Conservation (phyloP, 1,140 invertebrate species). For the Uloborus diversus region DNA sequence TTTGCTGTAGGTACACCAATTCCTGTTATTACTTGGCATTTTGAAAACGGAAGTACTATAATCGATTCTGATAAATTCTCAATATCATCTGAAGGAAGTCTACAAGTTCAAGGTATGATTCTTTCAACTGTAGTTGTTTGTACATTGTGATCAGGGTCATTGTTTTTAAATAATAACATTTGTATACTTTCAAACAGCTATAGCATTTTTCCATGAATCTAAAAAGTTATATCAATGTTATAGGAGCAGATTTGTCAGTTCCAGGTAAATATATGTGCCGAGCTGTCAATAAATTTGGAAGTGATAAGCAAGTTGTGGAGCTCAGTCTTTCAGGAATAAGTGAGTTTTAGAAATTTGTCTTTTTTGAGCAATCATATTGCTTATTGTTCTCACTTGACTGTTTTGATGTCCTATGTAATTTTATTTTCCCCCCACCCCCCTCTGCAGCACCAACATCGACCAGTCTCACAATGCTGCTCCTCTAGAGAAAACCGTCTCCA, state of each 20-base stretch:
- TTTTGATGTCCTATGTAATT: too few species aligned
- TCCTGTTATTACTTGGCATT: slow-evolving; percentile 64
- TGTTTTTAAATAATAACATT: background rate
- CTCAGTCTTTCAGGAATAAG: slow-evolving; percentile 66
- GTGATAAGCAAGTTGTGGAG: slow-evolving; percentile 61
- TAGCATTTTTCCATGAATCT: background rate
- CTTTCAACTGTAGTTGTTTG: background rate
- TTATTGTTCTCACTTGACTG: too few species aligned
- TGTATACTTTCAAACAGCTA: background rate
- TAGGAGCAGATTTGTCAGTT: slow-evolving; percentile 60
- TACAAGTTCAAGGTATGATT: slow-evolving; percentile 13
- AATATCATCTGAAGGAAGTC: slow-evolving; percentile 11
- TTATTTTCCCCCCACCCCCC: too few species aligned
- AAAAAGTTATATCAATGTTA: background rate
- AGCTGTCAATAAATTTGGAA: slow-evolving; percentile 66
- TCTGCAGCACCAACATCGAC: too few species aligned
- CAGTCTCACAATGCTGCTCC: too few species aligned
- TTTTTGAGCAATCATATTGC: too few species aligned
- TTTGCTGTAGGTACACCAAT: slow-evolving; percentile 62
- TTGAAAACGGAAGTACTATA: slow-evolving; percentile 58
- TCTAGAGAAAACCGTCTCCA: too few species aligned
- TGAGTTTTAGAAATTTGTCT: too few species aligned
- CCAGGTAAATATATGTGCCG: slow-evolving; percentile 65
- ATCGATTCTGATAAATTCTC: background rate
- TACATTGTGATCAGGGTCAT: background rate